These are phyloP conservation scores for Pedicia rivosa DNA, from an alignment of 2,888 invertebrate species.

Conservation along the genomic window DNA sequence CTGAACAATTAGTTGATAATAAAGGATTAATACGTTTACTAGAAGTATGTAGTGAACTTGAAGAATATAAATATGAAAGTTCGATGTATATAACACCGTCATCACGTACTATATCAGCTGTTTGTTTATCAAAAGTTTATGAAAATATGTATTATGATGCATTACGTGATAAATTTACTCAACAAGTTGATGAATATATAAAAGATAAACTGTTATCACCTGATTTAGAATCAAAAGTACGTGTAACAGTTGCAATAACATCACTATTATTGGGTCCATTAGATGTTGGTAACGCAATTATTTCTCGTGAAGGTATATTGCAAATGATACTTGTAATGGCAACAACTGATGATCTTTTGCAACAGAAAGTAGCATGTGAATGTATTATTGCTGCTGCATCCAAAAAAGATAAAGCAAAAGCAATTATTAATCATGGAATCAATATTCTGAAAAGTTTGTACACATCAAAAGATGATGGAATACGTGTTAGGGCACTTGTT, in stretches of 20 bases:
- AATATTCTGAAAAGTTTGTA: slow-evolving; percentile 89
- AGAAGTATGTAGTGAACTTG: slow-evolving; percentile 85
- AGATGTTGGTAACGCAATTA: slow-evolving; percentile 78
- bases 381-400: slow-evolving; percentile 93
- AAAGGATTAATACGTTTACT: slow-evolving; percentile 55
- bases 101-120: slow-evolving; percentile 80
- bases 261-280: slow-evolving; percentile 79
- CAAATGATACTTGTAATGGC: slow-evolving; percentile 98
- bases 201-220: slow-evolving; percentile 71
- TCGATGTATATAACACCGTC: slow-evolving; percentile 78
- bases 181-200: slow-evolving; percentile 70
- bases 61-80: slow-evolving; percentile 84
- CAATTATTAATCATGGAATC: slow-evolving; percentile 76
- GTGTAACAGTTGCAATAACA: slow-evolving; percentile 77
- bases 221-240: slow-evolving; percentile 78
- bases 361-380: slow-evolving; percentile 90
- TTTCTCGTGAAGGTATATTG: slow-evolving; percentile 73
- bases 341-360: slow-evolving; percentile 72
- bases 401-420: slow-evolving; percentile 90
- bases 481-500: slow-evolving; percentile 75
- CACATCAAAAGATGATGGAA: slow-evolving; percentile 74
- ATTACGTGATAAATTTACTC: slow-evolving; percentile 52
- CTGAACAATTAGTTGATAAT: slow-evolving; percentile 69
- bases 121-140: slow-evolving; percentile 78
- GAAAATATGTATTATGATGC: slow-evolving; percentile 94